Evolutionary conservation across 2,113 vertebrate species (phyloP), one percentile per base, ranked within the genome.

Genomic region (Conger conger): DNA sequence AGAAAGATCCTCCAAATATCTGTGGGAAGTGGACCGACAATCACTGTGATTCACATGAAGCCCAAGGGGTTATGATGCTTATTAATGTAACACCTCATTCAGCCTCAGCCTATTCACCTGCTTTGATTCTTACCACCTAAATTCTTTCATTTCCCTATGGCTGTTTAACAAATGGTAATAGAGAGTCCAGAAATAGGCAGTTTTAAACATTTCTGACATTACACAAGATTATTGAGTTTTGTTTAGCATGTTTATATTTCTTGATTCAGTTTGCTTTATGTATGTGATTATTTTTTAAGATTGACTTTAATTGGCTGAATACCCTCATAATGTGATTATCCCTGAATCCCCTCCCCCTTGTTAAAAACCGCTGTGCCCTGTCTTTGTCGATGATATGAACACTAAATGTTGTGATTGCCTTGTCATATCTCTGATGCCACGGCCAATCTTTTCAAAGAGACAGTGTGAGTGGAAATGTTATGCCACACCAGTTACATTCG

Each of bases 221-320:
- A n/a, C 36, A 40, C 35, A 37, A 38, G 35, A 79, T 79, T 79
- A 20, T 79, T 79, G 35, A 79, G 57, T 63, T 63, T 63, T 27
- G 18, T 81, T 81, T 33, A 35, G 50, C 45, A 45, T 53, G 42
- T 81, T 57, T 73, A 33, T n/a, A 27, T 73, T 9, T 73, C 5
- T 73, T 73, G 27, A 30, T n/a, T n/a, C 40, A 81, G 30, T n/a
- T 81, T 81, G 27, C 80, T 57, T 81, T 53, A 45, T 45, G 23
- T 50, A 20, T 2, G 27, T 53, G 38, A 53, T 30, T 45, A 2
- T 81, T 45, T n/a, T 57, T 81, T 15, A 81, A 81, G 80, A 81
- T 53, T 42, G 80, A 81, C 30, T 81, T 45, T 45, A 81, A 81
- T 81, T 81, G 80, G 80, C 80, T 81, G 42, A 81, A 81, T 53